Evolutionary conservation across 2,888 invertebrate species (phyloP).

Genomic region (Sisyra nigra): DNA sequence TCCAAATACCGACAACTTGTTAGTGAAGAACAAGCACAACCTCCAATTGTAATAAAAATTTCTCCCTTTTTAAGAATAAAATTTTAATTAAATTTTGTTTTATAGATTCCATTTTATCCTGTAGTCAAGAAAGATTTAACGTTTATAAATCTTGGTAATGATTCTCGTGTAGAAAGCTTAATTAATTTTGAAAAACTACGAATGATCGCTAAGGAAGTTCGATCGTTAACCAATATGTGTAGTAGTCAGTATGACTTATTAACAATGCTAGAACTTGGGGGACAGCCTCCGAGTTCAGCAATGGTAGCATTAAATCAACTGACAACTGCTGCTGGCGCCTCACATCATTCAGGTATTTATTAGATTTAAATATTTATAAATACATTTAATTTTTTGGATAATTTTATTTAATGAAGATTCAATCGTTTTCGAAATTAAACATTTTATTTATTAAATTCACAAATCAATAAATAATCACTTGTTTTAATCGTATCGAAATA

Average conservation of each 20-base stretch:
- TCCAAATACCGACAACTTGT: conserved; percentile 93
- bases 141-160: conserved; percentile 95
- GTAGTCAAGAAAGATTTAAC: conserved; percentile 91
- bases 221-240: conserved; percentile 84
- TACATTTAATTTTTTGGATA: no score
- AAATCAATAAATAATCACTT: no score
- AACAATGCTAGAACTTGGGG: conserved; percentile 70
- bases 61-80: not conserved
- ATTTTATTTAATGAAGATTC: no score
- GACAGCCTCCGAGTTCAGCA: conserved; percentile 74
- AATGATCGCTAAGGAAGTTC: conserved; percentile 95
- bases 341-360: conserved; percentile 26
- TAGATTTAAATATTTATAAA: conserved; percentile 1
- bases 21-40: conserved; percentile 75
- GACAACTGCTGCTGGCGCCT: conserved; percentile 52
- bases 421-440: no score
- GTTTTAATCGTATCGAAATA: no score
- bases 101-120: conserved; percentile 72
- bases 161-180: conserved; percentile 72
- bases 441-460: no score
- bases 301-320: conserved; percentile 81
- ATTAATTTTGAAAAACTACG: conserved; percentile 96
- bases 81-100: conserved; percentile 8
- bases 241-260: conserved; percentile 82
- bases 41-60: conserved; percentile 47